These are phyloP conservation scores for Drosophila testacea DNA, from an alignment of 2,888 invertebrate genomes.

Conservation along the genomic window DNA sequence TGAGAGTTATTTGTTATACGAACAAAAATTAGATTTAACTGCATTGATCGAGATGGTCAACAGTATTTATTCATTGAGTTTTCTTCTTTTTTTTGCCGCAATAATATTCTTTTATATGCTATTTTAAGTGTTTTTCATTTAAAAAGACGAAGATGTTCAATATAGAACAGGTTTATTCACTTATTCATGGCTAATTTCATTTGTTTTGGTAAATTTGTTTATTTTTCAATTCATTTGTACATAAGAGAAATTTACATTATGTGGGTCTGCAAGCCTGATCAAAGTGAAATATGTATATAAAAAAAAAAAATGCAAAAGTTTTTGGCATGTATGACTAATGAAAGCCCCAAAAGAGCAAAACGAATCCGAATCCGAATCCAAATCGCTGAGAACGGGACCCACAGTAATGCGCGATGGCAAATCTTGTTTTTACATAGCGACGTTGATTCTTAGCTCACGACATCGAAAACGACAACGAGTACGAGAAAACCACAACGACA, in stretches of 20 bases:
- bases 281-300: neutral
- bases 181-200: neutral
- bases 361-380: constrained; percentile 28
- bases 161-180: constrained; percentile 38
- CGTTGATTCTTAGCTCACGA: constrained; percentile 67
- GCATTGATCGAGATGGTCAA: constrained; percentile 51
- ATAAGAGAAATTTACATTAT: too few species aligned
- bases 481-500: constrained; percentile 8
- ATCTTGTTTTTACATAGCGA: constrained; percentile 65
- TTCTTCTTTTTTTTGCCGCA: constrained; percentile 44
- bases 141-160: constrained; percentile 14
- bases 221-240: neutral
- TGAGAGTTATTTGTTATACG: constrained; percentile 17
- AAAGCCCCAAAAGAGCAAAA: constrained; percentile 34
- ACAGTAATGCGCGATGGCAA: constrained; percentile 53
- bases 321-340: constrained; percentile 66
- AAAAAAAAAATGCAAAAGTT: constrained; percentile 17
- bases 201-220: constrained; percentile 9
- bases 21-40: constrained; percentile 43
- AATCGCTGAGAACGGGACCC: constrained; percentile 23
- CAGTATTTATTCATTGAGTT: neutral
- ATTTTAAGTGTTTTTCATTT: neutral
- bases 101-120: constrained; percentile 8
- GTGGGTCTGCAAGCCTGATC: neutral
- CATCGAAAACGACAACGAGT: constrained; percentile 16